phyloP scores from a whole-genome alignment of 2,797 vertebrate species.

The Clamator glandarius region DNA sequence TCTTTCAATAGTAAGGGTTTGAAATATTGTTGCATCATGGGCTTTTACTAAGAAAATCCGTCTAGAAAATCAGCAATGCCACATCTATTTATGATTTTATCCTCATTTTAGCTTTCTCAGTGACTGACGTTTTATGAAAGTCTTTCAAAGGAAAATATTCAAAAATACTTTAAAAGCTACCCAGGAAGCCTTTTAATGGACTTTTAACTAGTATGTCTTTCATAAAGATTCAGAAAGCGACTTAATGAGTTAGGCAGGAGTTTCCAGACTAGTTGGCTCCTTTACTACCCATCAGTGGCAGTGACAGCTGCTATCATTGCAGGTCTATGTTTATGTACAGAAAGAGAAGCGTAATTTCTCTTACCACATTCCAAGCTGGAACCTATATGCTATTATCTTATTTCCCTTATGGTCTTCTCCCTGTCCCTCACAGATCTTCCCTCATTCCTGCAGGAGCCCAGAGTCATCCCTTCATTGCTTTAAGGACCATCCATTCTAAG shows the following conservation, averaged over 20 bases:
- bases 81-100: slow-evolving; percentile 41
- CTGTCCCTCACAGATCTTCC: not conserved
- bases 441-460: not conserved
- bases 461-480: not conserved
- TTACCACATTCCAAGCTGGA: not conserved
- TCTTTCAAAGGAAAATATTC: not conserved
- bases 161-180: not conserved
- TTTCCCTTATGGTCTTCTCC: not conserved
- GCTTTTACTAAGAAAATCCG: slow-evolving; percentile 23
- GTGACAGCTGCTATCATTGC: not conserved
- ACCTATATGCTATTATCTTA: not conserved
- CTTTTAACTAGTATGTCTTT: not conserved
- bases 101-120: slow-evolving; percentile 34
- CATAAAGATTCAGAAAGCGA: not conserved
- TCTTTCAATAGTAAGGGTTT: not conserved
- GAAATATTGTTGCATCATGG: not conserved
- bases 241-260: not conserved
- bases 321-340: not conserved
- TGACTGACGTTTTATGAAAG: not conserved
- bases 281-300: not conserved
- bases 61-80: slow-evolving; percentile 31
- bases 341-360: not conserved
- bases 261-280: not conserved
- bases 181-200: not conserved
- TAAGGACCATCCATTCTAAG: not conserved